Percentiles rank a stretch among this genome's conserved stretches.
Conservation (phyloP, 1,140 invertebrate species). For the Gryon sp. region DNA sequence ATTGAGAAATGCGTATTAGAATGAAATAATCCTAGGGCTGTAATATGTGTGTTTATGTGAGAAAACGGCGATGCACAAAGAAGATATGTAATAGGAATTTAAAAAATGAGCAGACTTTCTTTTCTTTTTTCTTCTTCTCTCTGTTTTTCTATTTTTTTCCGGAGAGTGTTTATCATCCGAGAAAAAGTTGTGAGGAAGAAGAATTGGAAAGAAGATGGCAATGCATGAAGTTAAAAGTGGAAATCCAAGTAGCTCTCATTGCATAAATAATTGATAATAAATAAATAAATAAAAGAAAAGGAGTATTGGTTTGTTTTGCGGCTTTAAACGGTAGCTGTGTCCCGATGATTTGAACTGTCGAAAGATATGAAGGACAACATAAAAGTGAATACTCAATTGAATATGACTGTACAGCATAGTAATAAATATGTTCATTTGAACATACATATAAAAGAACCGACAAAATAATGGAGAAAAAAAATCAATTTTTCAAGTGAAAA, state of each 20-base stretch:
- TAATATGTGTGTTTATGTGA: conserved; percentile 63
- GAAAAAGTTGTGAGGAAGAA: neutral
- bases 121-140: too few species aligned
- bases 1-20: conserved; percentile 59
- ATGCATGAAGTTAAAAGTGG: conserved; percentile 7
- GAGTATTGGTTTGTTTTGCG: conserved; percentile 61
- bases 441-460: conserved; percentile 72
- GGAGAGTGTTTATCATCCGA: too few species aligned
- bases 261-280: too few species aligned
- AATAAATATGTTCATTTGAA: conserved; percentile 73
- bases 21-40: conserved; percentile 59
- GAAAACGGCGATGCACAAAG: conserved; percentile 58
- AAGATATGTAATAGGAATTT: too few species aligned
- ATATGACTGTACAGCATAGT: conserved; percentile 78
- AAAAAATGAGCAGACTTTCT: too few species aligned
- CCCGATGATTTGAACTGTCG: conserved; percentile 56
- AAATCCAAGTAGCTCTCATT: conserved; percentile 33
- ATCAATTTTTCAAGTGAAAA: conserved; percentile 76
- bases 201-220: neutral
- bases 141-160: too few species aligned
- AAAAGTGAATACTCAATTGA: conserved; percentile 72
- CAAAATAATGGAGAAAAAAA: conserved; percentile 57
- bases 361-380: conserved; percentile 34
- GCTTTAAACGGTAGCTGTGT: conserved; percentile 58
- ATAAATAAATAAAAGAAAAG: conserved; percentile 12